phyloP scores from a whole-genome alignment of 1,140 invertebrate species.

The Halesus radiatus region DNA sequence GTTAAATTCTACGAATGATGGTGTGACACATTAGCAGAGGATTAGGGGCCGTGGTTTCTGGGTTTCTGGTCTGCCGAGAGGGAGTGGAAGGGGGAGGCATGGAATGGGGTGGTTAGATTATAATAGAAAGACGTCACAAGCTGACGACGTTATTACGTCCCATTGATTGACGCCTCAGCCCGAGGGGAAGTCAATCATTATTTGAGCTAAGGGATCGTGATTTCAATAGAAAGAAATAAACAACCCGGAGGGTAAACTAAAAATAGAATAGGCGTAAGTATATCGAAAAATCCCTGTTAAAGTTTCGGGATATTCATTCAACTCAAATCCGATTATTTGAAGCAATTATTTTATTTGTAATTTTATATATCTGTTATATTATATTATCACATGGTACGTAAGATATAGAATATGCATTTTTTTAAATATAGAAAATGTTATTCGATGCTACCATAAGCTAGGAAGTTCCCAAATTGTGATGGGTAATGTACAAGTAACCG shows the following conservation, averaged over 20 bases:
- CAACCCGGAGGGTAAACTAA: neutral
- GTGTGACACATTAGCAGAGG: neutral
- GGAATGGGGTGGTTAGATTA: neutral
- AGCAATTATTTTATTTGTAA: too few species aligned
- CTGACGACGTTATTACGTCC: neutral
- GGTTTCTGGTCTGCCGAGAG: neutral
- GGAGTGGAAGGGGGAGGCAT: neutral
- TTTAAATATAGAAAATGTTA: too few species aligned
- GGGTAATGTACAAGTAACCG: too few species aligned
- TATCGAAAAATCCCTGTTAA: too few species aligned
- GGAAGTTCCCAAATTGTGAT: too few species aligned
- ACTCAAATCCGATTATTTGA: too few species aligned
- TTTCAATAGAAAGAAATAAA: conserved; percentile 18
- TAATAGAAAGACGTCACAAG: conserved; percentile 6
- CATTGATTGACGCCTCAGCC: neutral
- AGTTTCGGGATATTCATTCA: too few species aligned
- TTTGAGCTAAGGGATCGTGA: neutral
- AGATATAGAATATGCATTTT: too few species aligned
- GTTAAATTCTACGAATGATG: neutral
- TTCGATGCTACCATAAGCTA: too few species aligned
- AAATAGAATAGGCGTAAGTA: neutral
- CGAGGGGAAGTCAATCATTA: neutral
- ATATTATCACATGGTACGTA: too few species aligned
- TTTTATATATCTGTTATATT: too few species aligned
- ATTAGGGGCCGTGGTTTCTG: neutral